Conservation (phyloP, 2,113 vertebrate species). For the Nothoprocta perdicaria region DNA sequence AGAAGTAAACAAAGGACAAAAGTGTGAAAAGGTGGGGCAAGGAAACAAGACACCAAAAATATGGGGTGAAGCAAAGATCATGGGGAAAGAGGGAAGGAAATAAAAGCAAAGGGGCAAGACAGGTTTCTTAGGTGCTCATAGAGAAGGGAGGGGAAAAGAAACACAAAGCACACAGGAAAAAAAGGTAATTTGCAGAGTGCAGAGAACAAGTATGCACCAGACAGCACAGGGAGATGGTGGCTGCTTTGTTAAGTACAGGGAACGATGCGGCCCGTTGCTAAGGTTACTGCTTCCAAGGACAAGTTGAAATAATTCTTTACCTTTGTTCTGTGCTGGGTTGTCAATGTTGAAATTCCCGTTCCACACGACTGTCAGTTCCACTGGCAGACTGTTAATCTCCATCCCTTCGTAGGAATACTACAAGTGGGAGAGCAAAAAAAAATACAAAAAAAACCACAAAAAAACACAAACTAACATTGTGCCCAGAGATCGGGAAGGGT, state of each 20-base stretch:
- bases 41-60: background rate
- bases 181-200: constrained; percentile 43
- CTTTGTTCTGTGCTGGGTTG: constrained; percentile 97
- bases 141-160: background rate
- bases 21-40: background rate
- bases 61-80: background rate
- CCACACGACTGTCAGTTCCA: constrained; percentile 97
- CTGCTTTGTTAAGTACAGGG: constrained; percentile 53
- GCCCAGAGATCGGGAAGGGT: background rate
- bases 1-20: background rate
- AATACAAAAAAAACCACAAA: background rate
- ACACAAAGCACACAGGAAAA: background rate
- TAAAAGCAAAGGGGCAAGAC: background rate
- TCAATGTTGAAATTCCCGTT: constrained; percentile 99
- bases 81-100: background rate
- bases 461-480: background rate
- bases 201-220: constrained; percentile 45
- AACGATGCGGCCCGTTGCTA: constrained; percentile 66
- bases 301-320: constrained; percentile 80
- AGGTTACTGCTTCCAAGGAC: constrained; percentile 76
- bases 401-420: constrained; percentile 97
- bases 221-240: constrained; percentile 33
- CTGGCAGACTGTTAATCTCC: constrained; percentile 96
- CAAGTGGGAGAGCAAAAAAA: constrained; percentile 51
- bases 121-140: background rate